These are phyloP conservation scores for Himantopus leucocephalus DNA, from an alignment of 2,113 vertebrate genomes.

Conservation along the genomic window DNA sequence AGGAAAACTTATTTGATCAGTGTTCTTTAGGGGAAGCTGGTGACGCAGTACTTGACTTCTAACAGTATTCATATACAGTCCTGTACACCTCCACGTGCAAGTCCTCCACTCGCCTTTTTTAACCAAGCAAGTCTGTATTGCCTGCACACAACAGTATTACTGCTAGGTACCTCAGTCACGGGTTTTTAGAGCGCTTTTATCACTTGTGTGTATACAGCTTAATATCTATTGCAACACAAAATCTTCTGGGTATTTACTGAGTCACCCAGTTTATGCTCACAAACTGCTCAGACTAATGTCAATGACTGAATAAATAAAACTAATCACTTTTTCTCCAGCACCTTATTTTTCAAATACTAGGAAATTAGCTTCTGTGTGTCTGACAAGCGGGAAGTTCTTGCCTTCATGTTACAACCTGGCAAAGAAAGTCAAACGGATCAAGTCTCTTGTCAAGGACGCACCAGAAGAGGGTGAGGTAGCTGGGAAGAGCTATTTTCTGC, in stretches of 20 bases:
- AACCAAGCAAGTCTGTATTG: not conserved
- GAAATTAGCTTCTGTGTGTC: not conserved
- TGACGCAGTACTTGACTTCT: not conserved
- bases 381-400: not conserved
- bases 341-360: not conserved
- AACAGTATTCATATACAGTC: not conserved
- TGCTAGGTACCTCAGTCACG: not conserved
- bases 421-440: not conserved
- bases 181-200: not conserved
- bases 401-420: not conserved
- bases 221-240: not conserved
- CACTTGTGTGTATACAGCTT: not conserved
- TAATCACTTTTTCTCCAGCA: not conserved
- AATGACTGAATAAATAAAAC: not conserved
- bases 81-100: not conserved
- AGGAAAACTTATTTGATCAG: not conserved
- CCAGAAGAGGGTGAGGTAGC: not conserved
- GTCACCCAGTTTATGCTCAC: not conserved
- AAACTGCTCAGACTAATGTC: not conserved
- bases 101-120: not conserved
- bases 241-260: not conserved
- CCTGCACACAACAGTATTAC: not conserved
- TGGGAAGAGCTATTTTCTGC: constrained; percentile 56
- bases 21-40: not conserved
- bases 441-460: not conserved